Base-by-base conservation (phyloP, 2,797 vertebrate species). In the Etheostoma perlongum region DNA sequence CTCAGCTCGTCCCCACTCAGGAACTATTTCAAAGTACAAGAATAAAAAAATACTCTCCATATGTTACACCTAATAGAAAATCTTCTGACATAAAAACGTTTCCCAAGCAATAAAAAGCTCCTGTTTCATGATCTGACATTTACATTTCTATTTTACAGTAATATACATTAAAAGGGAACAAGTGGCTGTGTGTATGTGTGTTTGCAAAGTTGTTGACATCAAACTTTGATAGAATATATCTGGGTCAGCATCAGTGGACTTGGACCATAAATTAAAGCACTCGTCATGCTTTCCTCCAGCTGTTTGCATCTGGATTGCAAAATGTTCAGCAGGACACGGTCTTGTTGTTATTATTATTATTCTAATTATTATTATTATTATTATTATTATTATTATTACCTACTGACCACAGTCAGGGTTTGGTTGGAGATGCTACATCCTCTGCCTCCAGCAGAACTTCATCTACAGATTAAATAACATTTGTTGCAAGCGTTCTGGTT, bases 21-120 rank as follows among this genome's bases (percentile, higher is more conserved):
- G 91, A 85, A 90, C 89, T 91, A 85, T 93, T 88, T 67, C 86
- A 89, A 93, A 91, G 87, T 92, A 92, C 92, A 93, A 94, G 91
- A 94, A 89, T 94, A 94, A 92, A 94, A 94, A 94, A 95, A 94
- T 94, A 94, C 77, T 92, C 91, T 93, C 78, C 86, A 90, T 92
- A 89, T 89, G 88, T 91, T 90, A 92, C 88, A 93, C 89, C 84
- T 79, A 78, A 91, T 86, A 89, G 86, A 94, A 94, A 94, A 94
- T 87, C 74, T 87, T 85, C 25, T 90, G 81, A 76, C 79, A 87
- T 86, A 82, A 68, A 93, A 90, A 91, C 88, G 64, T 84, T 82
- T 92, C 84, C 79, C 83, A 67, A 59, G 72, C 85, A 87, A 91
- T 85, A 75, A 91, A 91, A 84, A 87, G 61, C 21, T 86, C 78